Evolutionary conservation across 1,140 invertebrate species (phyloP).

Genomic region (Monomorium pharaonis): DNA sequence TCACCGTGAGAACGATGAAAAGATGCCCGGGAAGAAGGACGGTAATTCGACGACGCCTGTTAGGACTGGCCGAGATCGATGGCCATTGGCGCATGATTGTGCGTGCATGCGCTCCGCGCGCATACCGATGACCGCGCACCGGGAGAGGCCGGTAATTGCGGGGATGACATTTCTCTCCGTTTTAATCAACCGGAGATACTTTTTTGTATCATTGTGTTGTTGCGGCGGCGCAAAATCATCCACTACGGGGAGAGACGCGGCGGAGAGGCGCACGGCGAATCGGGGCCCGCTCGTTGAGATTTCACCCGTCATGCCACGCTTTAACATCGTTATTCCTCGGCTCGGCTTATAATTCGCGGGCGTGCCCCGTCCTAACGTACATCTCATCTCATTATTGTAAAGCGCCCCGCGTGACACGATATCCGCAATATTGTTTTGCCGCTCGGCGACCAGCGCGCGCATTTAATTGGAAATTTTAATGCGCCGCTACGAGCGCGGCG

Average conservation of each 20-base stretch:
- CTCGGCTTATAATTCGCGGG: slow-evolving; percentile 34
- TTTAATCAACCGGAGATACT: slow-evolving; percentile 48
- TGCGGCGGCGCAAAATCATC: slow-evolving; percentile 2
- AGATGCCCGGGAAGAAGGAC: neutral
- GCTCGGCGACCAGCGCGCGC: neutral
- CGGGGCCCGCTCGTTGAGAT: slow-evolving; percentile 52
- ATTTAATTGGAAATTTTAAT: slow-evolving; percentile 11
- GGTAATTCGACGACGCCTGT: slow-evolving; percentile 41
- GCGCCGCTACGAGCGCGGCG: neutral
- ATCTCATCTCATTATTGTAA: neutral
- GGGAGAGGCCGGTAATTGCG: slow-evolving; percentile 9
- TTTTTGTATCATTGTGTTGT: slow-evolving; percentile 22
- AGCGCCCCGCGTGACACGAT: neutral
- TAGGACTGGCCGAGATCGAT: slow-evolving; percentile 45
- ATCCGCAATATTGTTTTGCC: neutral
- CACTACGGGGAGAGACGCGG: slow-evolving; percentile 11
- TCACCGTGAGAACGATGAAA: neutral
- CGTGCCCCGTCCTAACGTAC: slow-evolving; percentile 21
- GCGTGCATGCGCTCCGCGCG: neutral
- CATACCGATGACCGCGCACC: neutral
- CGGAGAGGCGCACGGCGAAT: slow-evolving; percentile 37
- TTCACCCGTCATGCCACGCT: slow-evolving; percentile 53
- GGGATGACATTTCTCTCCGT: slow-evolving; percentile 44
- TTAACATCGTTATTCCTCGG: slow-evolving; percentile 52
- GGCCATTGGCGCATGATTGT: slow-evolving; percentile 28